A percentile compares a stretch with the other conserved stretches of the same genome.
Evolutionary conservation across 2,113 vertebrate genomes (phyloP).

Genomic region (Platysteira castanea): DNA sequence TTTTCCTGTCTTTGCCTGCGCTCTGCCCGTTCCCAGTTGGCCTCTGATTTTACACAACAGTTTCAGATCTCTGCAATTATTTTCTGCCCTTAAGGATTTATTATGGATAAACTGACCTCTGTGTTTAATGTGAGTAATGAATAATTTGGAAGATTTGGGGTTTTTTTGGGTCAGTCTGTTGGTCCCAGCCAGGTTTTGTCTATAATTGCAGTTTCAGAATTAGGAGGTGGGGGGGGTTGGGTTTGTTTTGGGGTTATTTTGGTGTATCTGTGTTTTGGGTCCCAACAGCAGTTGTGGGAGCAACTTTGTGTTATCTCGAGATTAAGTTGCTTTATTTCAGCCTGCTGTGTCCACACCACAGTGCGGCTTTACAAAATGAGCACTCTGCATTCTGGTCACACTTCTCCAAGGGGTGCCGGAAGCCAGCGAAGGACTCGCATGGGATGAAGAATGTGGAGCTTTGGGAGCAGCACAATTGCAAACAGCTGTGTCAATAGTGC

Average conservation of each 20-base stretch:
- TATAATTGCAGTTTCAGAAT: not conserved
- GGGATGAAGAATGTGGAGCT: conserved; percentile 37
- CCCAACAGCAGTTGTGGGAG: not conserved
- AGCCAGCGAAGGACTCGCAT: not conserved
- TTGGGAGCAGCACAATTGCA: conserved; percentile 8
- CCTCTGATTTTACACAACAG: not conserved
- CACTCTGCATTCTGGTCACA: conserved; percentile 47
- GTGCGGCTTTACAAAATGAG: not conserved
- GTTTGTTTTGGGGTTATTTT: rapidly evolving
- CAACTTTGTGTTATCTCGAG: not conserved
- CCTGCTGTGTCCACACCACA: not conserved
- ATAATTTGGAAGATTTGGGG: not conserved
- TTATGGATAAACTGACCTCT: not conserved
- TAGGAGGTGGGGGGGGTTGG: rapidly evolving
- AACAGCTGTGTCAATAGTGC: conserved; percentile 50
- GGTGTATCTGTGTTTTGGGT: not conserved
- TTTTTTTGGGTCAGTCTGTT: not conserved
- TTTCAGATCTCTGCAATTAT: not conserved
- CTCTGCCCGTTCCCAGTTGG: not conserved
- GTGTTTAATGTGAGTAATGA: not conserved
- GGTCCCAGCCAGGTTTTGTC: not conserved
- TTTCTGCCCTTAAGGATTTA: not conserved
- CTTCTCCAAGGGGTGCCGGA: not conserved
- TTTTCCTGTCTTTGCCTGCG: not conserved
- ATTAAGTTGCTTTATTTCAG: not conserved